These are phyloP conservation scores for Oscarella lobularis DNA, from an alignment of 37 sponge, comb jelly and placozoan genomes.

Conservation along the genomic window DNA sequence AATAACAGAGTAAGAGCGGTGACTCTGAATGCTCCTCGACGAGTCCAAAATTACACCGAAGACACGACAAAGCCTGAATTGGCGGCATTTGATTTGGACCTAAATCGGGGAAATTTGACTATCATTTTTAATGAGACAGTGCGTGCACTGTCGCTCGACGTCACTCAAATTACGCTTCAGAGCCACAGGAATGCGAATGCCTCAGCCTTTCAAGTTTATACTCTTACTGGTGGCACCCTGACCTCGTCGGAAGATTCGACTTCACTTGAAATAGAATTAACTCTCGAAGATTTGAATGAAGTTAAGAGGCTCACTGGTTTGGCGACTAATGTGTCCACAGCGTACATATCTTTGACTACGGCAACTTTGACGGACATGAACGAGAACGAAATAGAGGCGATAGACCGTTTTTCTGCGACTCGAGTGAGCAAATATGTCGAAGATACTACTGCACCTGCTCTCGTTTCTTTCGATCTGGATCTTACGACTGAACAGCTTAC, in stretches of 20 bases:
- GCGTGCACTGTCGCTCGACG: conserved; percentile 46
- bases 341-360: conserved; percentile 25
- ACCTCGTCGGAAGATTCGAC: conserved; percentile 23
- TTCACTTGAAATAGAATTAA: conserved; percentile 23
- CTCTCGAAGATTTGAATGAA: conserved; percentile 35
- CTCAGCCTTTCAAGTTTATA: conserved; percentile 8
- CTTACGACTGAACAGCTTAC: conserved; percentile 39
- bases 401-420: background rate
- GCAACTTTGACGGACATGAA: conserved; percentile 5
- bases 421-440: background rate
- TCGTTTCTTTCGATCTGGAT: conserved; percentile 50
- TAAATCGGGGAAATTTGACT: background rate
- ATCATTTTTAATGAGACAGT: conserved; percentile 17
- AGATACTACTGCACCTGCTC: conserved; percentile 46
- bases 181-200: conserved; percentile 4
- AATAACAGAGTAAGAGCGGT: conserved; percentile 28
- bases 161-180: conserved; percentile 29
- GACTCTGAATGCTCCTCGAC: conserved; percentile 10
- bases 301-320: conserved; percentile 40
- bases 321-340: conserved; percentile 19
- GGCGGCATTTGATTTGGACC: background rate
- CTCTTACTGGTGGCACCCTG: conserved; percentile 36
- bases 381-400: background rate
- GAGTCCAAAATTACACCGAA: conserved; percentile 17
- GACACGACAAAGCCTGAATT: background rate